Evolutionary conservation across 2,888 invertebrate genomes (phyloP).

Genomic region (Ichneumon xanthorius): DNA sequence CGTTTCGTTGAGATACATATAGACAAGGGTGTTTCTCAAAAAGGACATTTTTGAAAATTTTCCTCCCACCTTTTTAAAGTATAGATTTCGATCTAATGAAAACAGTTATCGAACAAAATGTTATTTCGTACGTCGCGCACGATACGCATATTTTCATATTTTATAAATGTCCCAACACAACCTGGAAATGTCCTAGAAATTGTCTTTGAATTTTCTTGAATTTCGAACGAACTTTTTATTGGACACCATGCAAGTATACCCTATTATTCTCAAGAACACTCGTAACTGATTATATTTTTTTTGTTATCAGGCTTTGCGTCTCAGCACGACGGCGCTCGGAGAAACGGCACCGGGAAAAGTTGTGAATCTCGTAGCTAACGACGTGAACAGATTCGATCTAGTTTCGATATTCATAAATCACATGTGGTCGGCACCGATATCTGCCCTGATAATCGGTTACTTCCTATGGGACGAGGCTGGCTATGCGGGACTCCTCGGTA

Average conservation of each 20-base stretch:
- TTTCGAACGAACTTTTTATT: too few species aligned
- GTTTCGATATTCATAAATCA: conserved; percentile 95
- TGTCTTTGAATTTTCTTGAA: too few species aligned
- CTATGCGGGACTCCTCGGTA: conserved; percentile 92
- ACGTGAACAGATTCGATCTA: conserved; percentile 97
- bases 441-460: conserved; percentile 89
- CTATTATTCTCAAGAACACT: not conserved
- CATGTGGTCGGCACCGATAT: conserved; percentile 95
- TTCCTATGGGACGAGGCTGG: conserved; percentile 92
- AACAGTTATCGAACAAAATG: too few species aligned
- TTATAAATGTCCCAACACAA: too few species aligned
- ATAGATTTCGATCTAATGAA: too few species aligned
- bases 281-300: conserved; percentile 17
- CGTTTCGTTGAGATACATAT: too few species aligned
- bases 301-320: conserved; percentile 86
- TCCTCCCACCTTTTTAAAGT: too few species aligned
- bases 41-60: too few species aligned
- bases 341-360: conserved; percentile 89
- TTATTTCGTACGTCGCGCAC: too few species aligned
- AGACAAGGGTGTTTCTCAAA: too few species aligned
- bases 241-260: not conserved
- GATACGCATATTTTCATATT: too few species aligned
- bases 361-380: conserved; percentile 90
- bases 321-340: conserved; percentile 90
- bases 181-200: too few species aligned